These are phyloP conservation scores for Holocentrus rufus DNA, from an alignment of 2,797 vertebrate species.

Conservation along the genomic window DNA sequence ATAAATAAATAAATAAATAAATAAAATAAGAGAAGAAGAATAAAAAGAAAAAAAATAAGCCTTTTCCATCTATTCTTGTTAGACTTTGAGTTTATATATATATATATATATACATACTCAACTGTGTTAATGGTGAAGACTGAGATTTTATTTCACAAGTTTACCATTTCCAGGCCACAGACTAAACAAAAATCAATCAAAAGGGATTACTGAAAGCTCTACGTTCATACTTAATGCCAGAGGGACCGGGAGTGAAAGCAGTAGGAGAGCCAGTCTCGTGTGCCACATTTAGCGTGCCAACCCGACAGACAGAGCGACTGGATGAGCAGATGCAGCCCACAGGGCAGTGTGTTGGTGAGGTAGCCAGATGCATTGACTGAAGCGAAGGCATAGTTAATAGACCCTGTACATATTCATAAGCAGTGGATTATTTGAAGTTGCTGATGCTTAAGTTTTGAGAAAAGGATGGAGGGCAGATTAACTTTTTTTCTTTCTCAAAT, in stretches of 20 bases:
- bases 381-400: conserved; percentile 20
- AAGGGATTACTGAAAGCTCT: too few species aligned
- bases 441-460: conserved; percentile 29
- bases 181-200: too few species aligned
- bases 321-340: conserved; percentile 29
- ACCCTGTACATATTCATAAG: conserved; percentile 41
- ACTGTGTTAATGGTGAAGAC: too few species aligned
- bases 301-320: conserved; percentile 15
- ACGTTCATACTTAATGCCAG: too few species aligned
- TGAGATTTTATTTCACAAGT: too few species aligned
- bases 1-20: too few species aligned
- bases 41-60: too few species aligned
- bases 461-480: conserved; percentile 2
- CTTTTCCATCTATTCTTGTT: too few species aligned
- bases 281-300: conserved; percentile 25
- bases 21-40: too few species aligned
- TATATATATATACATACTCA: too few species aligned
- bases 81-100: too few species aligned
- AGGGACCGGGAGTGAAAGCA: background rate
- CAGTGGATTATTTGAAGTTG: conserved; percentile 34
- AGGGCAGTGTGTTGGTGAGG: conserved; percentile 25
- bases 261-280: conserved; percentile 11
- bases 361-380: conserved; percentile 36
- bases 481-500: background rate
- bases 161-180: too few species aligned